phyloP scores from a whole-genome alignment of 2,888 invertebrate genomes.

The Eristalinus sepulchralis region DNA sequence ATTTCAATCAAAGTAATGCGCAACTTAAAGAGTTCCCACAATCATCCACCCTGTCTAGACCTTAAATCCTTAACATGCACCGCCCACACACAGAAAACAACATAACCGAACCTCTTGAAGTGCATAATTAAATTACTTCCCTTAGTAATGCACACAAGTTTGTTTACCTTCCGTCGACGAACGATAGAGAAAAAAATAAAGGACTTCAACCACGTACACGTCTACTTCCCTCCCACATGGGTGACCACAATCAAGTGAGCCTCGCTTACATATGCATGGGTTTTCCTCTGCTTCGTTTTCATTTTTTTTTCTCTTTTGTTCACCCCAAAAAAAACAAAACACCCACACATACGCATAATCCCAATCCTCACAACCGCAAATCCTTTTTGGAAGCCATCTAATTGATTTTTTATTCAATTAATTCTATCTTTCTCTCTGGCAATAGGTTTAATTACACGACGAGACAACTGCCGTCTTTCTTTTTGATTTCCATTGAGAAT shows the following conservation, averaged over 20 bases:
- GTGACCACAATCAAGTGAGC: neutral
- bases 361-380: slow-evolving; percentile 26
- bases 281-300: neutral
- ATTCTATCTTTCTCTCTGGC: slow-evolving; percentile 34
- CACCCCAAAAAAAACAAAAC: slow-evolving; percentile 2
- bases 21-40: neutral
- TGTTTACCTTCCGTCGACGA: slow-evolving; percentile 35
- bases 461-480: neutral
- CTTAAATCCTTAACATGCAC: slow-evolving; percentile 23
- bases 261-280: slow-evolving; percentile 28
- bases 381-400: slow-evolving; percentile 56
- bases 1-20: neutral
- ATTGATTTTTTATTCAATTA: slow-evolving; percentile 58
- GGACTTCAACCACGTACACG: neutral
- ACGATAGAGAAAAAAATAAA: neutral
- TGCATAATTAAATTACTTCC: slow-evolving; percentile 59
- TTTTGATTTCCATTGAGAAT: neutral
- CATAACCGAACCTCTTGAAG: neutral
- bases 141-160: slow-evolving; percentile 11
- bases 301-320: neutral
- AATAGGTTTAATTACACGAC: slow-evolving; percentile 37
- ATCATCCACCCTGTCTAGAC: slow-evolving; percentile 34
- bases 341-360: neutral
- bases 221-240: slow-evolving; percentile 15
- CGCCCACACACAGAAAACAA: neutral